A percentile compares a stretch with the other conserved stretches of the same genome.
phyloP scores from a whole-genome alignment of 2,797 vertebrate genomes.

The Apogon talboti region DNA sequence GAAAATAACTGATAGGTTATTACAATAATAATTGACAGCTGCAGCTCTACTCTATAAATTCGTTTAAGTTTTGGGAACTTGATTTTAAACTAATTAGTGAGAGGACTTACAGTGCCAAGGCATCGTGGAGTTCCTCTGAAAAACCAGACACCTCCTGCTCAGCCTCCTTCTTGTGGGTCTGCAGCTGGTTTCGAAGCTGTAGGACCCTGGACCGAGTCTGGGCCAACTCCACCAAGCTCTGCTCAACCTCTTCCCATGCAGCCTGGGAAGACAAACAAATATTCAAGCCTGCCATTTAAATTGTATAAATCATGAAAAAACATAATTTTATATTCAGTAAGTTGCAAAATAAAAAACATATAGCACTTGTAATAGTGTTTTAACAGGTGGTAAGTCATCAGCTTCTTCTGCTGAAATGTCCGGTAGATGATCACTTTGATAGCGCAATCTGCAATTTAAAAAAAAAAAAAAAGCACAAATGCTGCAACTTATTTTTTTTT shows the following conservation, averaged over 20 bases:
- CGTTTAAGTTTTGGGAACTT: not conserved
- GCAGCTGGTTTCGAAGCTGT: slow-evolving; percentile 69
- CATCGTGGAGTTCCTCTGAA: slow-evolving; percentile 54
- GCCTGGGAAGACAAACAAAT: slow-evolving; percentile 67
- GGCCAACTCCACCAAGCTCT: slow-evolving; percentile 74
- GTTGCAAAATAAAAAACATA: not conserved
- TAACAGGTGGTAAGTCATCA: slow-evolving; percentile 78
- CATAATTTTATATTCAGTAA: not conserved
- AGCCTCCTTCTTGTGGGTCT: slow-evolving; percentile 60
- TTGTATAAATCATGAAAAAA: slow-evolving; percentile 9
- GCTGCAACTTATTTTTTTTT: not conserved
- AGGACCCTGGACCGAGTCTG: slow-evolving; percentile 68
- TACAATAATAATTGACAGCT: too few species aligned
- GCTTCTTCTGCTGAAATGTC: slow-evolving; percentile 77
- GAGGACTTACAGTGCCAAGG: slow-evolving; percentile 62
- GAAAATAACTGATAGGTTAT: too few species aligned
- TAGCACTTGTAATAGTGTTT: slow-evolving; percentile 81
- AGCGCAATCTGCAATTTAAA: slow-evolving; percentile 75
- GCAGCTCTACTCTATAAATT: too few species aligned
- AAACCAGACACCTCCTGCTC: slow-evolving; percentile 61
- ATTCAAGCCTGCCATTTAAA: slow-evolving; percentile 16
- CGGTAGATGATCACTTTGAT: slow-evolving; percentile 75
- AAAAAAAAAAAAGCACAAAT: slow-evolving; percentile 8
- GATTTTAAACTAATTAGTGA: not conserved
- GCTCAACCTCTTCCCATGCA: slow-evolving; percentile 83